A percentile compares a stretch with the other conserved stretches of the same genome.
Evolutionary conservation across 2,797 vertebrate species (phyloP).

Genomic region (Pseudochirops corinnae): DNA sequence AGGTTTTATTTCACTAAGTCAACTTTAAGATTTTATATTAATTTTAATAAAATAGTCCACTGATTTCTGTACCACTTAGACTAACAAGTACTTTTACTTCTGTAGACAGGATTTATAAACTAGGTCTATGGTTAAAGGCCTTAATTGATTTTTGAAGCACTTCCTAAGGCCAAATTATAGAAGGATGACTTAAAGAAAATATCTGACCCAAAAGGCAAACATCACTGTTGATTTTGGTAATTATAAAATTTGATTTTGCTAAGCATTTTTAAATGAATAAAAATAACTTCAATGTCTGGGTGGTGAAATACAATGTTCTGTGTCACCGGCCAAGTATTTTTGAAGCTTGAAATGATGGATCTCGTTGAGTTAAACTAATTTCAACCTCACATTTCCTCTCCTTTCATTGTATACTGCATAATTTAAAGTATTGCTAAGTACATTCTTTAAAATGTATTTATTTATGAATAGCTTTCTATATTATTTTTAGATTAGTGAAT

Average conservation of each 20-base stretch:
- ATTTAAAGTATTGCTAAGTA: slow-evolving; percentile 12
- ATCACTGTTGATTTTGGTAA: slow-evolving; percentile 35
- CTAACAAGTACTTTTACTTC: background rate
- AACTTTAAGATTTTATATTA: background rate
- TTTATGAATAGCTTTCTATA: slow-evolving; percentile 6
- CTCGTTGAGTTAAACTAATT: slow-evolving; percentile 47
- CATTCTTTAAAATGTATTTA: background rate
- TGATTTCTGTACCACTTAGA: background rate
- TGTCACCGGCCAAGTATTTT: slow-evolving; percentile 1
- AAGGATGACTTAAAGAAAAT: background rate
- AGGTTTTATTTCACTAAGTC: slow-evolving; percentile 6
- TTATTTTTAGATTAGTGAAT: slow-evolving; percentile 36
- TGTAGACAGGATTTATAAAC: background rate
- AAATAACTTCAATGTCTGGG: slow-evolving; percentile 28
- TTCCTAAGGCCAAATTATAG: background rate
- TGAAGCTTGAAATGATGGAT: slow-evolving; percentile 13
- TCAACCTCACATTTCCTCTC: background rate
- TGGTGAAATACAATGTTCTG: slow-evolving; percentile 19
- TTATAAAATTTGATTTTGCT: slow-evolving; percentile 29
- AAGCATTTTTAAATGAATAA: slow-evolving; percentile 32
- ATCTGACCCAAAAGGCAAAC: slow-evolving; percentile 26
- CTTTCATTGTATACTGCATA: background rate
- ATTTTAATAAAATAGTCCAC: slow-evolving; percentile 21
- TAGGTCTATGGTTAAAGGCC: background rate
- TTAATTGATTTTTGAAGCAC: slow-evolving; percentile 45